Conservation (phyloP, 2,113 vertebrate genomes). For the Indicator indicator region DNA sequence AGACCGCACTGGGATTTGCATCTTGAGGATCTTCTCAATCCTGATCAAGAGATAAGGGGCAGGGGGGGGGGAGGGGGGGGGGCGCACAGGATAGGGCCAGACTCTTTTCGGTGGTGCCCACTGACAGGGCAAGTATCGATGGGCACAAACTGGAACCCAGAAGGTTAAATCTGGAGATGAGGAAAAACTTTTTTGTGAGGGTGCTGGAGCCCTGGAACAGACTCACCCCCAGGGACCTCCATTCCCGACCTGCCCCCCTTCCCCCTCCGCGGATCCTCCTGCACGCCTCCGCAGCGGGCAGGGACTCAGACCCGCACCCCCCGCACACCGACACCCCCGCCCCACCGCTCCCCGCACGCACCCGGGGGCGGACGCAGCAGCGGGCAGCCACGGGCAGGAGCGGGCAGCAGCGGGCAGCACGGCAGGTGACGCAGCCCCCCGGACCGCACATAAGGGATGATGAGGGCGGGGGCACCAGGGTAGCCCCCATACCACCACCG, state of each 20-base stretch:
- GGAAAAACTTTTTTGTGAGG: background rate
- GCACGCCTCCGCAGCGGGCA: background rate
- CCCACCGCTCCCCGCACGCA: background rate
- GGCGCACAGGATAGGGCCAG: background rate
- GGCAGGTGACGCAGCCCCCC: background rate
- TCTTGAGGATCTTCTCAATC: background rate
- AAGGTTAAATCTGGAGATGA: background rate
- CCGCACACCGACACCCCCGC: background rate
- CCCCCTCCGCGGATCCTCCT: background rate
- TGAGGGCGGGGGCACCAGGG: background rate
- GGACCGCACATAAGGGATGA: background rate
- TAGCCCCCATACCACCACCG: background rate
- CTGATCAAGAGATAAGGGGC: background rate
- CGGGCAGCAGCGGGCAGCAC: background rate
- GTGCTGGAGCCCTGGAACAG: background rate
- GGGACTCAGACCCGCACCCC: background rate
- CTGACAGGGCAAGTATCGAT: no score
- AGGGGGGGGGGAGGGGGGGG: background rate
- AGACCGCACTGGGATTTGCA: fast-evolving
- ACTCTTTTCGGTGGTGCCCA: background rate
- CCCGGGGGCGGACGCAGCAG: background rate
- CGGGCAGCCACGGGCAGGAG: background rate
- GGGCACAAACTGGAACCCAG: background rate
- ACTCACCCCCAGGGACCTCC: no score
- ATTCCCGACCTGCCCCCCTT: no score